phyloP scores from a whole-genome alignment of 2,888 invertebrate species.

The Cataglyphis altisquamis region DNA sequence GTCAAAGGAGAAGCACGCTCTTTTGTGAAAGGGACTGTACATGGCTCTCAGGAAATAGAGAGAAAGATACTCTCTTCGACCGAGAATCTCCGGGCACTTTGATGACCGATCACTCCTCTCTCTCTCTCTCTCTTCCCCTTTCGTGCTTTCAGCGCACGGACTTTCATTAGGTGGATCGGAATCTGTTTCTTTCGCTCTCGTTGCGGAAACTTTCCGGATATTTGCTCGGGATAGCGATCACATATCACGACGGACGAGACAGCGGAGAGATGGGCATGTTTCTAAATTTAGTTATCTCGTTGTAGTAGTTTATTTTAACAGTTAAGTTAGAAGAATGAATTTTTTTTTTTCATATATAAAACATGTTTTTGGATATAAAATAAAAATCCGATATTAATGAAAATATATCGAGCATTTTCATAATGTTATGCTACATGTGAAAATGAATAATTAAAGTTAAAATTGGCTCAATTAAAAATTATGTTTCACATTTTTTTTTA shows the following conservation, averaged over 20 bases:
- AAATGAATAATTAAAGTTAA: background rate
- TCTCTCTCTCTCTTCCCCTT: background rate
- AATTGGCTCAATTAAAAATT: background rate
- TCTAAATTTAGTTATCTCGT: constrained; percentile 19
- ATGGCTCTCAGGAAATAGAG: constrained; percentile 27
- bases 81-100: constrained; percentile 53
- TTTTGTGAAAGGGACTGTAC: constrained; percentile 41
- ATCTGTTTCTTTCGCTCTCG: constrained; percentile 48
- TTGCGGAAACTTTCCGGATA: constrained; percentile 59
- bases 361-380: background rate
- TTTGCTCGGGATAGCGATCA: constrained; percentile 31
- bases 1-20: constrained; percentile 61
- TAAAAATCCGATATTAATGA: background rate
- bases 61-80: constrained; percentile 44
- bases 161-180: constrained; percentile 68
- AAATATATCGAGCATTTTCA: background rate
- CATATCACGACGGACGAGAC: constrained; percentile 24
- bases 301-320: constrained; percentile 11
- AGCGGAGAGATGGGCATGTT: constrained; percentile 4
- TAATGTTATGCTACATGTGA: background rate
- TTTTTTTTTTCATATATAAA: background rate
- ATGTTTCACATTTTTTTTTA: background rate
- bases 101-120: constrained; percentile 43
- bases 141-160: constrained; percentile 43
- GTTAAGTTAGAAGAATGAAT: background rate